A percentile compares a stretch with the other conserved stretches of the same genome.
phyloP scores from a whole-genome alignment of 2,888 invertebrate species.

The Callinectes sapidus region DNA sequence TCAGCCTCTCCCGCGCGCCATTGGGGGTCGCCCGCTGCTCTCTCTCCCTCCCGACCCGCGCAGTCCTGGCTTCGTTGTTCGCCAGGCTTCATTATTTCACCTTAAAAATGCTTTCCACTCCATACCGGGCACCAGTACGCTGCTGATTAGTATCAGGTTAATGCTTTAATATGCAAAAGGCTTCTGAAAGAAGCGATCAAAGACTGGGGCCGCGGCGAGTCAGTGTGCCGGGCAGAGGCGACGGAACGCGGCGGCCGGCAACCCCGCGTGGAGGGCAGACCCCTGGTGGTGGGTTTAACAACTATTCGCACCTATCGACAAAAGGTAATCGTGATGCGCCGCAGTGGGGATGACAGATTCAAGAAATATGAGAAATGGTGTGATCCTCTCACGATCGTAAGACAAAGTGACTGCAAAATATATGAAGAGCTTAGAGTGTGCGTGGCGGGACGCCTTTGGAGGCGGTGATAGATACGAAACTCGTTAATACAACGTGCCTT shows the following conservation, averaged over 20 bases:
- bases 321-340: slow-evolving; percentile 69
- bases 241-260: slow-evolving; percentile 43
- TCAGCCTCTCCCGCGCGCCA: slow-evolving; percentile 50
- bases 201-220: neutral
- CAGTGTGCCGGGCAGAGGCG: neutral
- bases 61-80: slow-evolving; percentile 25
- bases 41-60: slow-evolving; percentile 21
- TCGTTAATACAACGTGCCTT: slow-evolving; percentile 61
- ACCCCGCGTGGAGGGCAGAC: slow-evolving; percentile 60
- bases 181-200: neutral
- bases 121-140: neutral
- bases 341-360: slow-evolving; percentile 67
- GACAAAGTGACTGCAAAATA: slow-evolving; percentile 63
- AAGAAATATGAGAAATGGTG: slow-evolving; percentile 69
- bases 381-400: slow-evolving; percentile 65
- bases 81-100: neutral
- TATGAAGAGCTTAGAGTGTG: slow-evolving; percentile 43
- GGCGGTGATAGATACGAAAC: slow-evolving; percentile 51
- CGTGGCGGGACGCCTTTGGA: slow-evolving; percentile 45
- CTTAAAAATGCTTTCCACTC: neutral
- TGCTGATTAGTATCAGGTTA: neutral
- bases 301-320: slow-evolving; percentile 70
- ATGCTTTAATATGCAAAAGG: neutral
- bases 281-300: slow-evolving; percentile 70
- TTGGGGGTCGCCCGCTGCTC: slow-evolving; percentile 57